Base-by-base conservation (phyloP, 1,140 invertebrate species). In the Bombus superbus region DNA sequence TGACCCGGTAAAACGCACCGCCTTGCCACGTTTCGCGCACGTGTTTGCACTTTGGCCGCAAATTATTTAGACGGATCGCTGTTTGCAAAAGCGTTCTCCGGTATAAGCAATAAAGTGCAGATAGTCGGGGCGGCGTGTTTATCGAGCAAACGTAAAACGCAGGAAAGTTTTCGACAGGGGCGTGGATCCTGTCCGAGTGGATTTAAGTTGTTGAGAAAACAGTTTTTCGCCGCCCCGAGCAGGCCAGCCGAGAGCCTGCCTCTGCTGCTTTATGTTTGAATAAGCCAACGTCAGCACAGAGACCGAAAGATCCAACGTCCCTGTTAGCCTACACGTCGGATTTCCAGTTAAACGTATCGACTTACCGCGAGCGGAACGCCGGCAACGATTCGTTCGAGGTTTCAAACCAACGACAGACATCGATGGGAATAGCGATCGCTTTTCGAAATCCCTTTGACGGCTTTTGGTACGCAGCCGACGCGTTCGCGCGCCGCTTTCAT, bases 131-230 rank as follows among this genome's bases (percentile, higher is more conserved):
- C 57, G 38, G 18, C 28, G 18, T 66, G 40, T 66, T 79, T 68
- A 66, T 47, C 62, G 62, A 79, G 32, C 40, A 44, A 79, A 79
- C 77, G 59, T 79, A 35, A 35, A 78, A 78, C 76, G 40, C 10
- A 18, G 57, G 22, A 66, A 66, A 79, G 77, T 66, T 79, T 79
- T 42, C 18, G 38, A 18, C 15, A 22, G 38, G 28, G 22, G 18
- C 4, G 47, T 53, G 42, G 62, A 42, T 66, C 8, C 40, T 44
- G 42, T 35, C 10, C 77, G 77, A 47, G n/a, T 44, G 59, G n/a
- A 79, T 66, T 64, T 32, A 79, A 79, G 40, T 66, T 68, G 53
- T n/a, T 76, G 47, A 53, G 35, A 64, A 44, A 64, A 79, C 77
- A 79, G 62, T 79, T 79, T 66, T 44, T 64, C 47, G 22, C 62